Percentiles rank a stretch among this genome's conserved stretches.
Conservation (phyloP, 1,140 invertebrate genomes). For the Hyposmocoma kahamanoa region DNA sequence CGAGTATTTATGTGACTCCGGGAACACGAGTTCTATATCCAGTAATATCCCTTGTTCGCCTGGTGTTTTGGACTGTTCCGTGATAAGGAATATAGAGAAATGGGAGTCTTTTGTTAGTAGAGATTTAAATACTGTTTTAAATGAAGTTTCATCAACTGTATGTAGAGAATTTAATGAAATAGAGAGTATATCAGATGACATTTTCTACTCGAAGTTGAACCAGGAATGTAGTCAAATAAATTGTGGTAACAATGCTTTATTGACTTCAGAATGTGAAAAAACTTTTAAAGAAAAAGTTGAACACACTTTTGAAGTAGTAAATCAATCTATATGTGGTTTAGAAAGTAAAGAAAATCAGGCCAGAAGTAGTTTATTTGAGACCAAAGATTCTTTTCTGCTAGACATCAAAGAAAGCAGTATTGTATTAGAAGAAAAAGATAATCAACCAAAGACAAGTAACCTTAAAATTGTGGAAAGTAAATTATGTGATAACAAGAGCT, state of each 20-base stretch:
- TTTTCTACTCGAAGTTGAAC: conserved; percentile 36
- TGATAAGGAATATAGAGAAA: conserved; percentile 23
- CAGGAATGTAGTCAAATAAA: conserved; percentile 16
- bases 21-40: conserved; percentile 25
- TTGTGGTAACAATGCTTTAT: conserved; percentile 14
- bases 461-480: conserved; percentile 7
- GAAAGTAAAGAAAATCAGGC: conserved; percentile 24
- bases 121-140: conserved; percentile 17
- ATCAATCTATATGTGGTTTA: conserved; percentile 38
- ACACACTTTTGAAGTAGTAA: conserved; percentile 41
- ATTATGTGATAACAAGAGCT: conserved; percentile 19
- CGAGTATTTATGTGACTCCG: conserved; percentile 47
- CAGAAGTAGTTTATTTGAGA: conserved; percentile 39
- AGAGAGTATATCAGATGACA: conserved; percentile 35
- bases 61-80: conserved; percentile 25
- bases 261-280: conserved; percentile 23
- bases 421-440: conserved; percentile 20
- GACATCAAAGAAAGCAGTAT: conserved; percentile 45
- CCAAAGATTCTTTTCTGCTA: conserved; percentile 51
- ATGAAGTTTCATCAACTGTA: conserved; percentile 7
- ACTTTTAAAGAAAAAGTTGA: conserved; percentile 37
- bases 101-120: conserved; percentile 38
- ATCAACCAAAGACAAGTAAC: conserved; percentile 20
- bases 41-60: conserved; percentile 44
- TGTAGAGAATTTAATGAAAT: conserved; percentile 16